Conservation (phyloP, 1,140 invertebrate genomes). For the Apocrypta bakeri region DNA sequence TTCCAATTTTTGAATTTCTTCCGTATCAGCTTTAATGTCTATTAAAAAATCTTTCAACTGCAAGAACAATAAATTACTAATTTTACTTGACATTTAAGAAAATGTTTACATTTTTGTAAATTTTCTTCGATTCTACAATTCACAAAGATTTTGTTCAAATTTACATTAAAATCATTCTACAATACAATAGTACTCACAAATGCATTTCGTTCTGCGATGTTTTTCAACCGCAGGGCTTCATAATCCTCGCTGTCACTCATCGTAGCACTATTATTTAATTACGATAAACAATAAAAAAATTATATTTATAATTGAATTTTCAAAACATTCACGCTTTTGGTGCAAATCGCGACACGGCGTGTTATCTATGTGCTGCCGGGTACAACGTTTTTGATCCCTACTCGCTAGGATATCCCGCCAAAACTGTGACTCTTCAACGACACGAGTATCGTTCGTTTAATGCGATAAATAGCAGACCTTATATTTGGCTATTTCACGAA, state of each 20-base stretch:
- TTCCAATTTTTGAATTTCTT: slow-evolving; percentile 44
- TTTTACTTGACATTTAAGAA: not conserved
- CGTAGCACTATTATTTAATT: slow-evolving; percentile 28
- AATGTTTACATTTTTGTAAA: too few relatives aligned
- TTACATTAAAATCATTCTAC: not conserved
- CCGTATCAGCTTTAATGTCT: slow-evolving; percentile 54
- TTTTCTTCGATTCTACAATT: too few relatives aligned
- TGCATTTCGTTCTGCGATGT: slow-evolving; percentile 59
- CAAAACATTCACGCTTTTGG: too few relatives aligned
- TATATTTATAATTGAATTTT: not conserved
- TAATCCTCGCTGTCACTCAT: slow-evolving; percentile 54
- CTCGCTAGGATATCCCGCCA: too few relatives aligned
- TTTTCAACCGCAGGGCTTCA: slow-evolving; percentile 54
- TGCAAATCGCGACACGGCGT: too few relatives aligned
- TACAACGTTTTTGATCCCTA: too few relatives aligned
- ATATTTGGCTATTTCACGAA: not conserved
- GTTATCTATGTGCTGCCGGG: too few relatives aligned
- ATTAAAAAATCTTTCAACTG: slow-evolving; percentile 62
- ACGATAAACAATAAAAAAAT: not conserved
- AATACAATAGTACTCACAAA: slow-evolving; percentile 55
- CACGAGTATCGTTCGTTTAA: not conserved
- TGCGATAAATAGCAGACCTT: not conserved
- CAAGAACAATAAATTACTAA: not conserved
- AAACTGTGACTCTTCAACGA: not conserved
- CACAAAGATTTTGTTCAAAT: too few relatives aligned